A percentile compares a stretch with the other conserved stretches of the same genome.
Conservation (phyloP, 2,113 vertebrate species). For the Neodontobutis hainanensis region DNA sequence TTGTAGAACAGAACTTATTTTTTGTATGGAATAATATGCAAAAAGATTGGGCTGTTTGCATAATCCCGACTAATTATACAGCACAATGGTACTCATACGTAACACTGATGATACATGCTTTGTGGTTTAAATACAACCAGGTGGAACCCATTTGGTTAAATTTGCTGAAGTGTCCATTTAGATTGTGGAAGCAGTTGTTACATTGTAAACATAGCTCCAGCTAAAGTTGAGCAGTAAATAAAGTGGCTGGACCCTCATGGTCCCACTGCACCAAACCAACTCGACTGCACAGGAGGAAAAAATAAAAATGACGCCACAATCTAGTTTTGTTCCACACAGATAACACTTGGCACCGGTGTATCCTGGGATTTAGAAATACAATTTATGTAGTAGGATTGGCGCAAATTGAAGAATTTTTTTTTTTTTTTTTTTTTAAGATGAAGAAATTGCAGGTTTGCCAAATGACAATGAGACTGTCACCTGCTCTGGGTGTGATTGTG, state of each 20-base stretch:
- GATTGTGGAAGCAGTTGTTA: slow-evolving; percentile 11
- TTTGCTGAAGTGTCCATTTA: slow-evolving; percentile 15
- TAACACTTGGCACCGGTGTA: slow-evolving; percentile 40
- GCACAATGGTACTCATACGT: slow-evolving; percentile 4
- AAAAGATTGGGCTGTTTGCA: not conserved
- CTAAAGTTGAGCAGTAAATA: slow-evolving; percentile 22
- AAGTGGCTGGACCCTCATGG: slow-evolving; percentile 11
- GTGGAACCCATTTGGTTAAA: slow-evolving; percentile 28
- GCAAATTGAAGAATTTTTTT: slow-evolving; percentile 15
- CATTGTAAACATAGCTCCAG: slow-evolving; percentile 21
- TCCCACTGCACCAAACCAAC: slow-evolving; percentile 2
- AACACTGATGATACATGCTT: slow-evolving; percentile 22
- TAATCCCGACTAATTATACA: slow-evolving; percentile 30
- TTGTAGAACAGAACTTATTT: slow-evolving; percentile 3
- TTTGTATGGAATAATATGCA: slow-evolving; percentile 24
- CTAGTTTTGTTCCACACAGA: slow-evolving; percentile 14
- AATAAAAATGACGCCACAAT: slow-evolving; percentile 7
- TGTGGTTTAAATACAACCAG: slow-evolving; percentile 33
- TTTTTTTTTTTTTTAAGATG: slow-evolving; percentile 10
- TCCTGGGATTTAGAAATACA: slow-evolving; percentile 21
- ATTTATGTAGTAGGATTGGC: slow-evolving; percentile 17
- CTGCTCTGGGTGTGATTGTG: slow-evolving; percentile 2
- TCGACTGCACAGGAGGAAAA: slow-evolving; percentile 20
- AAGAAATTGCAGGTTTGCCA: slow-evolving; percentile 30
- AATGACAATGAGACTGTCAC: slow-evolving; percentile 19